Evolutionary conservation across 2,888 invertebrate genomes (phyloP).

Genomic region (Apamea anceps): DNA sequence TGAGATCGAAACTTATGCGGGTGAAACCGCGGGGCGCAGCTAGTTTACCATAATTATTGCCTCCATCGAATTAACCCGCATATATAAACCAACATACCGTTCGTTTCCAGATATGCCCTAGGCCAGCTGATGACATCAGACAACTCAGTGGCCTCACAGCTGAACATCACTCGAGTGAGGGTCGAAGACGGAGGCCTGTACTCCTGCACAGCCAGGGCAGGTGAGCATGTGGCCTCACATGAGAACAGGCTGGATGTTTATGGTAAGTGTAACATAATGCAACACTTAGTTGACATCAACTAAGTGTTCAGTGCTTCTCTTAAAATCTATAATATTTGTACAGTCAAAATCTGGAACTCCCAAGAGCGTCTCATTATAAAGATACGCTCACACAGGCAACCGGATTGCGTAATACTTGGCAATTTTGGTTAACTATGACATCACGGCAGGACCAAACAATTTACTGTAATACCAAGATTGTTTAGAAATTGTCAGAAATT

Average conservation of each 20-base stretch:
- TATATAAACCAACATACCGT: neutral
- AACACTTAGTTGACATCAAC: no score
- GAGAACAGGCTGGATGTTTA: conserved; percentile 89
- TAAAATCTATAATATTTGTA: neutral
- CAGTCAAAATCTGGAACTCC: neutral
- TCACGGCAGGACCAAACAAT: neutral
- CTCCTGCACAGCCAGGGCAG: conserved; percentile 89
- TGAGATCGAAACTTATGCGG: no score
- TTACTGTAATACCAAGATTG: neutral
- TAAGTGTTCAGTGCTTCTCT: no score
- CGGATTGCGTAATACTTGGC: no score
- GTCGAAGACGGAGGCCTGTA: conserved; percentile 92
- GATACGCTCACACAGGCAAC: no score
- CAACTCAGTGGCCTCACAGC: conserved; percentile 84
- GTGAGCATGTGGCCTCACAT: conserved; percentile 80
- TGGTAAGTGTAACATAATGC: conserved; percentile 77
- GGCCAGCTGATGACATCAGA: conserved; percentile 88
- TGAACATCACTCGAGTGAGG: conserved; percentile 90
- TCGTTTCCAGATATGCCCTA: conserved; percentile 79
- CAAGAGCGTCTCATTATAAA: neutral
- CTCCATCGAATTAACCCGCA: neutral
- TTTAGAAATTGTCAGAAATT: neutral
- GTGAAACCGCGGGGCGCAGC: no score
- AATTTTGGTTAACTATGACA: neutral
- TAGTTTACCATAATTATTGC: neutral